Evolutionary conservation across 2,888 invertebrate species (phyloP).

Genomic region (Hesperia comma): DNA sequence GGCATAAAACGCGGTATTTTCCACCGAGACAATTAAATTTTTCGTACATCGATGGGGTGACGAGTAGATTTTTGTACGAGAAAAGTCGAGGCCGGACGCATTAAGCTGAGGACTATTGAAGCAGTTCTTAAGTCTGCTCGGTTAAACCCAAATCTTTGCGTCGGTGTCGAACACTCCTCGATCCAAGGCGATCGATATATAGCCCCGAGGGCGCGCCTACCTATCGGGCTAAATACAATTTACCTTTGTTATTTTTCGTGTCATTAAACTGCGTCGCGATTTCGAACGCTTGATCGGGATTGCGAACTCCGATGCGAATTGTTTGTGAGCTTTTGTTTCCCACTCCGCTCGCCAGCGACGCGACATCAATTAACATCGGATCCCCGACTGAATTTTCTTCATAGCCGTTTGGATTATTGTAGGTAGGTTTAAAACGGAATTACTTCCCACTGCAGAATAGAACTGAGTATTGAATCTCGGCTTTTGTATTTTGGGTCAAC

Average conservation of each 20-base stretch:
- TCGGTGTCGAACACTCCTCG: conserved; percentile 64
- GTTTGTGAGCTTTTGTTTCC: conserved; percentile 83
- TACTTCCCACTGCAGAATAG: conserved; percentile 55
- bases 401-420: conserved; percentile 66
- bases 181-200: conserved; percentile 71
- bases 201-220: conserved; percentile 69
- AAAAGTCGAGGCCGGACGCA: conserved; percentile 52
- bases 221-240: conserved; percentile 81
- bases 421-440: conserved; percentile 69
- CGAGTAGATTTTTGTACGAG: conserved; percentile 59
- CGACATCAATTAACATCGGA: conserved; percentile 83
- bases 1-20: conserved; percentile 71
- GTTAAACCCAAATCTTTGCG: conserved; percentile 67
- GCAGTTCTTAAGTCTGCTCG: conserved; percentile 71
- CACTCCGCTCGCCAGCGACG: conserved; percentile 75
- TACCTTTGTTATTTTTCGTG: conserved; percentile 85
- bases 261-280: conserved; percentile 84
- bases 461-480: conserved; percentile 51
- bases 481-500: conserved; percentile 46
- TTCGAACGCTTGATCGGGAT: conserved; percentile 80
- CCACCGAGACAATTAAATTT: conserved; percentile 80
- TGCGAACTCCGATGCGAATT: conserved; percentile 82
- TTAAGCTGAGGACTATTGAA: conserved; percentile 61
- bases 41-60: conserved; percentile 73
- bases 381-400: conserved; percentile 77